Conservation (phyloP, 2,113 vertebrate genomes). For the Gymnocephalus cernua region DNA sequence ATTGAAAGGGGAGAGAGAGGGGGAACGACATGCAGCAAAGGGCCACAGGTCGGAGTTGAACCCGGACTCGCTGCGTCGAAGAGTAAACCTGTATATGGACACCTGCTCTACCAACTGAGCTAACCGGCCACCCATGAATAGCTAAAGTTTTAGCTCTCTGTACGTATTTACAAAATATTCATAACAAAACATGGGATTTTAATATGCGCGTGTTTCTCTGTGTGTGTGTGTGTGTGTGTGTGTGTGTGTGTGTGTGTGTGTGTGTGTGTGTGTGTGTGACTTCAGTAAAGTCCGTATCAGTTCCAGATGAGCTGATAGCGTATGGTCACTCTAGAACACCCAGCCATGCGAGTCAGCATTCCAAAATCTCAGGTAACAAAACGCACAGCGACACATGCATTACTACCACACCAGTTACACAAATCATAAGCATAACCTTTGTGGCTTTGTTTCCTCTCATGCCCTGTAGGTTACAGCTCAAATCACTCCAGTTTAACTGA, state of each 20-base stretch:
- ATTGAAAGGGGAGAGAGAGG: too few relatives aligned
- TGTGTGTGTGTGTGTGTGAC: conserved; percentile 10
- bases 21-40: too few relatives aligned
- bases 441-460: neutral
- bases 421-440: neutral
- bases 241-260: neutral
- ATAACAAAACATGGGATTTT: neutral
- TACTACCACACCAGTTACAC: neutral
- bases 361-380: conserved; percentile 92
- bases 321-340: conserved; percentile 93
- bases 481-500: conserved; percentile 93
- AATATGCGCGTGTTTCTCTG: neutral
- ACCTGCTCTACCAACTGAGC: too few relatives aligned
- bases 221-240: neutral
- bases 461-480: conserved; percentile 88
- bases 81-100: too few relatives aligned
- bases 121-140: too few relatives aligned
- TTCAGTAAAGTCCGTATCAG: conserved; percentile 86
- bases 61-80: too few relatives aligned
- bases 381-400: neutral
- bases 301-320: conserved; percentile 89
- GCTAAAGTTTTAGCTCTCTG: neutral
- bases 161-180: neutral
- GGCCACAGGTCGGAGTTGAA: too few relatives aligned
- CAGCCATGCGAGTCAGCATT: conserved; percentile 94